phyloP scores from a whole-genome alignment of 2,113 vertebrate species.

The Neomonachus schauinslandi region DNA sequence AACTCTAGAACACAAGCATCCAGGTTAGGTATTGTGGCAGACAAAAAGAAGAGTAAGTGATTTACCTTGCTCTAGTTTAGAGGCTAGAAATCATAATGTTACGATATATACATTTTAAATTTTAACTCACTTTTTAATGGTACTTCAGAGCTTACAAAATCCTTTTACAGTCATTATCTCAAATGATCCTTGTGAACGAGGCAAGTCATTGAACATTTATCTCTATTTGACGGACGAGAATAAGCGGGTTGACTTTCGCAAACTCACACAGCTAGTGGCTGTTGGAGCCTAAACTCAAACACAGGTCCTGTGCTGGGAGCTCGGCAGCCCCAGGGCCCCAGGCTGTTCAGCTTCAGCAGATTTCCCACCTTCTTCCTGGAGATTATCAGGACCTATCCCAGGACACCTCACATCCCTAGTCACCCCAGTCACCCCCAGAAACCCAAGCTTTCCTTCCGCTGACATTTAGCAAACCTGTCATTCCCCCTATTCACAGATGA shows the following conservation, averaged over 20 bases:
- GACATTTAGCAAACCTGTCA: not conserved
- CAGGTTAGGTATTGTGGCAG: not conserved
- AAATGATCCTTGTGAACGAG: not conserved
- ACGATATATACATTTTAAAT: not conserved
- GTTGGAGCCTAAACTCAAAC: not conserved
- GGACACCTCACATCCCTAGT: not conserved
- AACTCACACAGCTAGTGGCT: not conserved
- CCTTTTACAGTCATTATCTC: conserved; percentile 7
- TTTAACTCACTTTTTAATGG: not conserved
- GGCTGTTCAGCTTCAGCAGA: too few species aligned
- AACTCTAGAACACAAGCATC: not conserved
- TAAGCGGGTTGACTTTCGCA: not conserved
- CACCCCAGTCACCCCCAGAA: not conserved
- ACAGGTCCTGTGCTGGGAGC: not conserved
- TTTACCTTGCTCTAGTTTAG: not conserved
- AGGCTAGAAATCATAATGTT: not conserved
- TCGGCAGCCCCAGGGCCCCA: not conserved
- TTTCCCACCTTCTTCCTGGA: not conserved
- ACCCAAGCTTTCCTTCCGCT: not conserved
- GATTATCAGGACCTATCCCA: not conserved
- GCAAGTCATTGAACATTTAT: not conserved
- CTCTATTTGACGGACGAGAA: not conserved
- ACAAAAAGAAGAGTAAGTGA: not conserved
- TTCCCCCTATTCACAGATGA: not conserved
- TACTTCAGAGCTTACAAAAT: not conserved